Base-by-base conservation (phyloP, 2,797 vertebrate species). In the Xyrichtys novacula region DNA sequence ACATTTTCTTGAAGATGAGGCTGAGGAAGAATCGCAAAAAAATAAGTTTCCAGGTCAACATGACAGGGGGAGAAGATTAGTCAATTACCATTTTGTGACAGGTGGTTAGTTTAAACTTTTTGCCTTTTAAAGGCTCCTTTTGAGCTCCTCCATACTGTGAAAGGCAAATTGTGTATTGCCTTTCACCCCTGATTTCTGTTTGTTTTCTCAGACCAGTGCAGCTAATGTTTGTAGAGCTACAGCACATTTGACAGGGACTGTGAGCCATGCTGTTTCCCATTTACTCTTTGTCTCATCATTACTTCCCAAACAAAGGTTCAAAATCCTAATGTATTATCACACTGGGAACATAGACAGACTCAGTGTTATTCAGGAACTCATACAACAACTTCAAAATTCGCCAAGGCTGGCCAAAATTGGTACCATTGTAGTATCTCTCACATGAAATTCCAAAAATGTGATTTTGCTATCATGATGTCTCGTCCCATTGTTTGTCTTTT, bases 401-500 rank as follows among this genome's bases (percentile, higher is more conserved):
- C 1, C 11, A 28, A 47, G 7, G 22, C 34, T 16, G 20, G 16
- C 23, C 19, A 34, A 34, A 32, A 6, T 14, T 2, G 25, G 7
- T 8, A 69, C 36, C 12, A 29, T 16, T 36, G 16, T 42, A 3
- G 34, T 20, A 17, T 32, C 8, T 25, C 3, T 7, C 7, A 5
- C 32, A 52, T 3, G 4, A 8, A 25, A 26, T 58, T 59, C n/a
- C 6, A n/a, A 4, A 40, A 40, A 25, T 0, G 1, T 5, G 49
- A 19, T 48, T 44, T 44, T 12, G 1, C 19, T 44, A 11, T 6
- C 19, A 7, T 43, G 32, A 12, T 34, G 32, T 34, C 32, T 50
- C 7, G n/a, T 29, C 7, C 11, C 11, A 14, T 34, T 34, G 32
- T 34, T 34, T 62, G 23, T 74, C 7, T 73, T 19, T 50, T 75